Conservation (phyloP, 2,888 invertebrate species). For the Dynastes hyllus region DNA sequence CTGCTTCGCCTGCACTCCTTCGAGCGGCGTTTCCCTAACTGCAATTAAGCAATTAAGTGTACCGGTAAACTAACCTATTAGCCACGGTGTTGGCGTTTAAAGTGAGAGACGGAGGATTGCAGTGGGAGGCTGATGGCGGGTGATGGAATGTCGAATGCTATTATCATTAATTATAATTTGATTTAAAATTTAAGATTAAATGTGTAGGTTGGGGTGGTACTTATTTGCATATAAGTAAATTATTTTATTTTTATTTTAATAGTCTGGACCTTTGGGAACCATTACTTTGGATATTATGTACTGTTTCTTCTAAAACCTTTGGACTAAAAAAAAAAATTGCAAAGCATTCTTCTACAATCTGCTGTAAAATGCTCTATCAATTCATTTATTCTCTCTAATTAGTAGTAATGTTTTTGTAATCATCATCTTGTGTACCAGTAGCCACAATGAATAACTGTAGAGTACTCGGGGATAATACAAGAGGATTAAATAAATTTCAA, state of each 20-base stretch:
- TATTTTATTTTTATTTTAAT: neutral
- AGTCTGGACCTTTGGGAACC: no score
- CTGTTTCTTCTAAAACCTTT: no score
- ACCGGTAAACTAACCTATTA: conserved; percentile 53
- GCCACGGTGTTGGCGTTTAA: conserved; percentile 44
- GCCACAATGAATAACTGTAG: no score
- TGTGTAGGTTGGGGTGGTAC: neutral
- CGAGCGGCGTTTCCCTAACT: conserved; percentile 35
- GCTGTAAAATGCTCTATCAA: no score
- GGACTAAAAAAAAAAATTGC: no score
- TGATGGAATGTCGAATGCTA: conserved; percentile 18
- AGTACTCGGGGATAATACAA: no score
- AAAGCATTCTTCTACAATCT: no score
- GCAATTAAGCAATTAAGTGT: conserved; percentile 38
- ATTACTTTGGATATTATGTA: no score
- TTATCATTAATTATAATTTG: conserved; percentile 27
- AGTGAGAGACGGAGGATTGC: conserved; percentile 8
- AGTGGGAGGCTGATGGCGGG: neutral
- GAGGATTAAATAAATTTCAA: no score
- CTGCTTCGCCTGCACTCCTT: conserved; percentile 30
- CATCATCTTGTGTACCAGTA: no score
- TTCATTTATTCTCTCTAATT: no score
- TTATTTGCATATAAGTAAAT: neutral
- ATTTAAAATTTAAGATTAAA: neutral
- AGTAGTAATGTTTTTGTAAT: no score